Conservation (phyloP, 2,113 vertebrate genomes). For the Marmota monax region DNA sequence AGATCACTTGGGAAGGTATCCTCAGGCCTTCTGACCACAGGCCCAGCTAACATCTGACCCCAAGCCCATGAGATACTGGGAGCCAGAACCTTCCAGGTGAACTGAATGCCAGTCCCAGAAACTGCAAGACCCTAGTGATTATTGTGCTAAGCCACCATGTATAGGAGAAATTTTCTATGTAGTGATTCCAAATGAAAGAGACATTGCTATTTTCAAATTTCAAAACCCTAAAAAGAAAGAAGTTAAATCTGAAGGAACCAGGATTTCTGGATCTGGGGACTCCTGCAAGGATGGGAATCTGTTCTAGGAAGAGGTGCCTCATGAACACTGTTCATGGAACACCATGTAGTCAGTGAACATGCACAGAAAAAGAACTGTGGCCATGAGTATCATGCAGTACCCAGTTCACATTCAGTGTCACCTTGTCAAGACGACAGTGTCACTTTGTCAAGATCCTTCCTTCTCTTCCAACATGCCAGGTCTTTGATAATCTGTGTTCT, state of each 20-base stretch:
- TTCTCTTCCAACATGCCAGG: background rate
- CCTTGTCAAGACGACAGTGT: background rate
- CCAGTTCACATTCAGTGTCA: background rate
- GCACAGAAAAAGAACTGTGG: fast-evolving
- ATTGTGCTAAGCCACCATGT: background rate
- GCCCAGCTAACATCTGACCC: background rate
- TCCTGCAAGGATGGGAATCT: background rate
- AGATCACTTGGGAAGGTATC: background rate
- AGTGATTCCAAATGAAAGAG: background rate
- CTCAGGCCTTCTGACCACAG: background rate
- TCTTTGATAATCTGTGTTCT: background rate
- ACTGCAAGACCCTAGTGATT: background rate
- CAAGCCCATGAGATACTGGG: background rate
- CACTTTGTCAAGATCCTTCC: background rate
- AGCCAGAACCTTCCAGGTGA: background rate
- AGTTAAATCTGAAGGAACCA: background rate
- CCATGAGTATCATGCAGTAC: background rate
- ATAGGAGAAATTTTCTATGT: background rate
- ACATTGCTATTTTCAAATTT: background rate
- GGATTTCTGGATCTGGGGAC: background rate
- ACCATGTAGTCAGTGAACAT: background rate
- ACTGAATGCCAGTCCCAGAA: background rate
- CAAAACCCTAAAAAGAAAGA: background rate
- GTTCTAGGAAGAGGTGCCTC: background rate
- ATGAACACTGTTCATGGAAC: fast-evolving